phyloP scores from a whole-genome alignment of 2,113 vertebrate genomes.

The Galbula dea region DNA sequence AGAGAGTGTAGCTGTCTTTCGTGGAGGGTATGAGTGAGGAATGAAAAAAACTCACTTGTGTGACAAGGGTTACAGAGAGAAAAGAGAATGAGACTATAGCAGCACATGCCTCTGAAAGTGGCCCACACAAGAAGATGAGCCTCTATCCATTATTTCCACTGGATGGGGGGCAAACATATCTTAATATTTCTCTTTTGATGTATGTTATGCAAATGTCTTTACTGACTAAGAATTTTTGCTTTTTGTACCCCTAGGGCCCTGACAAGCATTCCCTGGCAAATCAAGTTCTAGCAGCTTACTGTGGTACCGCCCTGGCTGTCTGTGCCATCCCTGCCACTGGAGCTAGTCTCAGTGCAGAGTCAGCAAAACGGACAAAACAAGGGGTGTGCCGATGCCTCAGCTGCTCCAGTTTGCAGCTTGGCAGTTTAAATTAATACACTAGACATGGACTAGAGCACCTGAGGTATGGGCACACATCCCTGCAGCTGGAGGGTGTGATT shows the following conservation, averaged over 20 bases:
- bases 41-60: conserved; percentile 47
- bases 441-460: neutral
- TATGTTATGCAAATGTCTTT: neutral
- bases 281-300: neutral
- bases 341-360: neutral
- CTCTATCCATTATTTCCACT: neutral
- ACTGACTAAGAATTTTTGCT: neutral
- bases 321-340: neutral
- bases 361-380: neutral
- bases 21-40: neutral
- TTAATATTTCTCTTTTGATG: neutral
- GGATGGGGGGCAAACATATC: neutral
- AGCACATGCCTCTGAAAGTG: neutral
- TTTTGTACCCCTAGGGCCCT: neutral
- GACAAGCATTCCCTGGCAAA: neutral
- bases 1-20: conserved; percentile 50
- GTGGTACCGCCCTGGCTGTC: neutral
- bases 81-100: neutral
- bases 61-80: conserved; percentile 22
- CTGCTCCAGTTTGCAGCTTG: neutral
- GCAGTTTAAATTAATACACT: neutral
- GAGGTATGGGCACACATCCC: neutral
- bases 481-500: neutral
- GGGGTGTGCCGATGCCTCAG: fast-evolving
- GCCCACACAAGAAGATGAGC: neutral